Base-by-base conservation (phyloP, 2,797 vertebrate species). In the Pygocentrus nattereri region DNA sequence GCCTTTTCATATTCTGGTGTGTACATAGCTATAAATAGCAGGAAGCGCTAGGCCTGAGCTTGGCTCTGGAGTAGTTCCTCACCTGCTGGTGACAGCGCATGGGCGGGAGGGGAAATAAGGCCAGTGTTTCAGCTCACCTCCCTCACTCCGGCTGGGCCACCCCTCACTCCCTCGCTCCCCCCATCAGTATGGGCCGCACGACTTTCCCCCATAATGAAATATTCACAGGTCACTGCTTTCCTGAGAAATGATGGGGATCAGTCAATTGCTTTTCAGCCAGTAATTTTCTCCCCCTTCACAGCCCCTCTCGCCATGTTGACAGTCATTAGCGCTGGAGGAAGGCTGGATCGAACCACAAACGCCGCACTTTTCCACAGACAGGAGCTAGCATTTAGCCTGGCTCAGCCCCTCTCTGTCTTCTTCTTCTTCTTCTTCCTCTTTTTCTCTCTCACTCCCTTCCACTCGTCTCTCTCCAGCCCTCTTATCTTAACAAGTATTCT, bases 171-270 rank as follows among this genome's bases (percentile, higher is more conserved):
- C 15, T 90, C 92, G 90, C 90, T 88, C 73, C 75, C 84, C 87
- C 90, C 88, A 94, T 97, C 93, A 90, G 95, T 96, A 96, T 97
- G 96, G 94, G 92, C 89, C 90, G 93, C 91, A 87, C 93, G 80
- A 94, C 94, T 95, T 93, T 94, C 91, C 94, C 91, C 96, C 95
- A 93, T 98, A 98, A 98, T 98, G 97, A 97, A 97, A 98, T 98
- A 97, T 97, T 98, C 96, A 97, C 97, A 97, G 97, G 96, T 97
- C 97, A 97, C 94, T 96, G 97, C 90, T 96, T 97, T 94, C 93
- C 89, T 96, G 96, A 98, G 96, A 95, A 96, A 97, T 96, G 96
- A 95, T 93, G 94, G 95, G 95, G 96, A 96, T 95, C 96, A 95
- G 95, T 97, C 96, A 95, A 93, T 95, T 93, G 94, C 93, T 95